phyloP scores from a whole-genome alignment of 1,140 invertebrate genomes.

The Lethrus apterus region DNA sequence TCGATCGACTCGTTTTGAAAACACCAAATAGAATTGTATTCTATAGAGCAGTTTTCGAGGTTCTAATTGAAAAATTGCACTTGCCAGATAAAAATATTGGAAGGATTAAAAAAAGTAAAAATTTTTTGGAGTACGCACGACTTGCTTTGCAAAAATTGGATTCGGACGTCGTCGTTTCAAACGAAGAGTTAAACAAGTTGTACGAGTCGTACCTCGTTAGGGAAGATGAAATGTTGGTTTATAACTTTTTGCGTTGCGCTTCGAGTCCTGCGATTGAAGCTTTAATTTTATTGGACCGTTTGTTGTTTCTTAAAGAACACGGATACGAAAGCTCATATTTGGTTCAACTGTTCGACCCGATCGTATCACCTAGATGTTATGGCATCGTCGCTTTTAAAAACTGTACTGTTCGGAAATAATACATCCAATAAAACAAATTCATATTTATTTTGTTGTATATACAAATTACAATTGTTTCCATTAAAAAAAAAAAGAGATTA shows the following conservation, averaged over 20 bases:
- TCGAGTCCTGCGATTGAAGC: slow-evolving; percentile 79
- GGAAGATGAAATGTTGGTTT: slow-evolving; percentile 63
- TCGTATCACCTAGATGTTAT: slow-evolving; percentile 69
- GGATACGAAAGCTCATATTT: slow-evolving; percentile 55
- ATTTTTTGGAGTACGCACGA: slow-evolving; percentile 57
- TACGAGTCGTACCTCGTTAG: slow-evolving; percentile 42
- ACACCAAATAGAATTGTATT: slow-evolving; percentile 56
- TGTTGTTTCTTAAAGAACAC: slow-evolving; percentile 69
- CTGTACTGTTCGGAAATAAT: no score
- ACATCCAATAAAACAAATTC: no score
- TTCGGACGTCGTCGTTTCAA: slow-evolving; percentile 32
- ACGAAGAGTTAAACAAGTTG: slow-evolving; percentile 43
- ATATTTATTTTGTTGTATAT: no score
- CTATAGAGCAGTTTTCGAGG: slow-evolving; percentile 67
- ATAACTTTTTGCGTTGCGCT: slow-evolving; percentile 73
- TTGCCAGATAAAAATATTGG: slow-evolving; percentile 37
- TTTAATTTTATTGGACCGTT: slow-evolving; percentile 75
- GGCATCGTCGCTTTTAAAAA: slow-evolving; percentile 54
- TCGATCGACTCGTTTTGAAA: slow-evolving; percentile 54
- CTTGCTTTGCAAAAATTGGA: slow-evolving; percentile 53
- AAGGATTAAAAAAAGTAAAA: slow-evolving; percentile 45
- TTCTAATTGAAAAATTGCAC: slow-evolving; percentile 44
- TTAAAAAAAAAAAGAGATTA: no score
- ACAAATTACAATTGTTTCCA: no score
- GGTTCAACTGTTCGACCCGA: slow-evolving; percentile 66